Conservation (phyloP, 2,888 invertebrate genomes). For the Merodon equestris region DNA sequence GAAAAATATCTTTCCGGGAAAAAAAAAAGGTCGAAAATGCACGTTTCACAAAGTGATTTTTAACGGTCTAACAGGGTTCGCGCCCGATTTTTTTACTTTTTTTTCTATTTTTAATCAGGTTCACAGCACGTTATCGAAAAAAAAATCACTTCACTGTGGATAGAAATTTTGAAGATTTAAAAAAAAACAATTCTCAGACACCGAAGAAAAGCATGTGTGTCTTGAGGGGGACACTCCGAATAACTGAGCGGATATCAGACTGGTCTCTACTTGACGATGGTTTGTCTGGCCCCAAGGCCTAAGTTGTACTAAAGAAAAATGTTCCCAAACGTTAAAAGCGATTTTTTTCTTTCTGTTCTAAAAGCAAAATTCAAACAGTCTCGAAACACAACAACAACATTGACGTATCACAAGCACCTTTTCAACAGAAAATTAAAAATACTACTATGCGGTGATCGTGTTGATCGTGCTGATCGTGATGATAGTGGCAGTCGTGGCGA, state of each 20-base stretch:
- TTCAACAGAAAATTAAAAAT: conserved; percentile 51
- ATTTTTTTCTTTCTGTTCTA: conserved; percentile 12
- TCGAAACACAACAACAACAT: no score
- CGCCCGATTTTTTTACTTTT: conserved; percentile 28
- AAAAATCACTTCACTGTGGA: no score
- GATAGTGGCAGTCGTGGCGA: no score
- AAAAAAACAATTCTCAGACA: neutral
- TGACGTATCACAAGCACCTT: conserved; percentile 61
- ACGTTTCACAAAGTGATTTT: neutral
- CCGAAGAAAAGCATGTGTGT: conserved; percentile 20
- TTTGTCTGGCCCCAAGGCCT: conserved; percentile 68
- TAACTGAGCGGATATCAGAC: conserved; percentile 39
- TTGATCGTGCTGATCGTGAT: neutral
- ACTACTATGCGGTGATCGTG: conserved; percentile 13
- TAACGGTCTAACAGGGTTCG: conserved; percentile 3
- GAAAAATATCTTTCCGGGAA: conserved; percentile 10
- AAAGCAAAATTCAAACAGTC: conserved; percentile 38
- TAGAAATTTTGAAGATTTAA: no score
- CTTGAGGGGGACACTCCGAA: conserved; percentile 18
- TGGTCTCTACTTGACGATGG: conserved; percentile 53
- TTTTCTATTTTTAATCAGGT: conserved; percentile 7
- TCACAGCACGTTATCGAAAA: conserved; percentile 16
- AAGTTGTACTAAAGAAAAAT: conserved; percentile 56
- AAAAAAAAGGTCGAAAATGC: conserved; percentile 2
- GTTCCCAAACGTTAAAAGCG: conserved; percentile 40